Evolutionary conservation across 1,140 invertebrate species (phyloP).

Genomic region (Parasteatoda tepidariorum): DNA sequence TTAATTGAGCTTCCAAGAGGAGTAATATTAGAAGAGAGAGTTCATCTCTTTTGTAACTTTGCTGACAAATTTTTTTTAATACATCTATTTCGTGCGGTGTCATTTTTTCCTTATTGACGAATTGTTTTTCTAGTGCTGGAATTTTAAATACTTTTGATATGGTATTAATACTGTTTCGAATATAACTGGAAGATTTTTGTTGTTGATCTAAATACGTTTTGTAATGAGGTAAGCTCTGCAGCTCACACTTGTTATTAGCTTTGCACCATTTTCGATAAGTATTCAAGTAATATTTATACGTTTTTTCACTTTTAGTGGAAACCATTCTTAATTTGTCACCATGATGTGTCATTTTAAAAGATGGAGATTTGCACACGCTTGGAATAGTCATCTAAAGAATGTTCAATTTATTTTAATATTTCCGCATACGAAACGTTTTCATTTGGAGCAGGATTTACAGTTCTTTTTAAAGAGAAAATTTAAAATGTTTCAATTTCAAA

Average conservation of each 20-base stretch:
- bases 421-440: background rate
- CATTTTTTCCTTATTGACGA: too few relatives aligned
- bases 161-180: background rate
- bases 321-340: background rate
- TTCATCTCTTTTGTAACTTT: slow-evolving; percentile 10
- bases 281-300: background rate
- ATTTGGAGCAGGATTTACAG: background rate
- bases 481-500: background rate
- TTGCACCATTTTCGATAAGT: background rate
- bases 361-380: background rate
- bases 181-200: background rate
- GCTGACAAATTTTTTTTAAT: background rate
- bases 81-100: too few relatives aligned
- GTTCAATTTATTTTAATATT: background rate
- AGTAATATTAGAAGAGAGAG: background rate
- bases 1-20: background rate
- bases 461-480: background rate
- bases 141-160: background rate
- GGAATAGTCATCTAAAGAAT: background rate
- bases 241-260: background rate
- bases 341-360: background rate
- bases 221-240: background rate
- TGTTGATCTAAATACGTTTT: background rate
- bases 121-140: too few relatives aligned
- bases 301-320: background rate